Evolutionary conservation across 2,888 invertebrate species (phyloP), one percentile per base, ranked within the genome.

Genomic region (Cheilosia scutellata): DNA sequence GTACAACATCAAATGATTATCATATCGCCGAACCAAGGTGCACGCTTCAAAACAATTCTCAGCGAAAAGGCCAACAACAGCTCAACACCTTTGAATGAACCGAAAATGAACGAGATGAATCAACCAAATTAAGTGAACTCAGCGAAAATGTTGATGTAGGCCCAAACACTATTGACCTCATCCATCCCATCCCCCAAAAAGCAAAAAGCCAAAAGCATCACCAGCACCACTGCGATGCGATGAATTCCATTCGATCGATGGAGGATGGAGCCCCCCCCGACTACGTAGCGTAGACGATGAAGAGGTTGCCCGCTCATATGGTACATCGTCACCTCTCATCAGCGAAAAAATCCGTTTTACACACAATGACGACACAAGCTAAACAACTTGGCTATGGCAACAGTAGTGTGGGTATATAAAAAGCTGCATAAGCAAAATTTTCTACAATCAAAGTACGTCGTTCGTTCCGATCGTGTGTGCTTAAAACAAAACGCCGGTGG

Each of bases 401-500:
- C 71, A 76, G 71, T 76, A 71, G 84, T 86, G 62, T 86, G 82
- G 72, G 76, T 82, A 86, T 86, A 86, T 86, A 86, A 86, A 83
- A 86, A 86, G 86, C 82, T 86, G 76, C 71, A 72, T 86, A 77
- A 86, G 72, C 86, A 82, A 86, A 80, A 71, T 76, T 77, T 77
- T 83, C 66, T 76, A 86, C 86, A 86, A 86, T 86, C 82, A 86
- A 72, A 86, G 86, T 76, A 82, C 86, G 86, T 86, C 86, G 82
- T 63, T 82, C 82, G 86, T 77, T 82, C 72, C 82, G 77, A 82
- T 86, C 86, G 86, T 82, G 76, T 86, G 86, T 82, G 86, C 82
- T 82, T 82, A 51, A 42, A 31, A 66, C 2, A 80, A 66, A 71
- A 66, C 86, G 82, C 72, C 86, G 86, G 86, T 76, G 77, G 62